Evolutionary conservation across 1,140 invertebrate species (phyloP).

Genomic region (Homarus americanus): DNA sequence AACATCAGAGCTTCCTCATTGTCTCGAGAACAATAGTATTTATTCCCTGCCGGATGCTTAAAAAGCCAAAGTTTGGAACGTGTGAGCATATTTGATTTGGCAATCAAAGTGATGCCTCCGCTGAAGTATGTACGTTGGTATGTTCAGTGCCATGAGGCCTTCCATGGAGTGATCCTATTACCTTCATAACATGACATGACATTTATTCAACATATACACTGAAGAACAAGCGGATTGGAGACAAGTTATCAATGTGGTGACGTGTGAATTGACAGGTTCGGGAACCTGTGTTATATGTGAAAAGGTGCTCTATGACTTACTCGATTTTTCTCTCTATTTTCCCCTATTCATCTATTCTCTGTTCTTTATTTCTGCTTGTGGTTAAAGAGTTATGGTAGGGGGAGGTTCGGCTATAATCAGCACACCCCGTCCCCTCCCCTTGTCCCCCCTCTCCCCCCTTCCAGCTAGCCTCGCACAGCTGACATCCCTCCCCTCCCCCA

Average conservation of each 20-base stretch:
- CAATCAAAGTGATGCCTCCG: too few species aligned
- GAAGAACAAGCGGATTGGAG: background rate
- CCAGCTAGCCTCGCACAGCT: conserved; percentile 20
- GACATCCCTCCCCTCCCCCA: background rate
- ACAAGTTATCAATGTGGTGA: background rate
- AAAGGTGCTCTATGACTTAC: background rate
- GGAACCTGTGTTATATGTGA: background rate
- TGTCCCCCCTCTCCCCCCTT: background rate
- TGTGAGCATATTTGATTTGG: too few species aligned
- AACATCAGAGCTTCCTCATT: background rate
- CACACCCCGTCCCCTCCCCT: background rate
- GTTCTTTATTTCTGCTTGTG: background rate
- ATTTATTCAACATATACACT: background rate
- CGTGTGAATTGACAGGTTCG: background rate
- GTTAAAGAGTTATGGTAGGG: background rate
- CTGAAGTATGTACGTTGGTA: background rate
- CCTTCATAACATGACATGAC: background rate
- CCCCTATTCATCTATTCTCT: background rate
- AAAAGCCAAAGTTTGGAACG: background rate
- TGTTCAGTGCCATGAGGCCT: background rate
- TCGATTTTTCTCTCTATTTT: background rate
- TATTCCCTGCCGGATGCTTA: background rate
- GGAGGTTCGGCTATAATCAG: background rate
- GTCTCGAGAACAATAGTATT: too few species aligned
- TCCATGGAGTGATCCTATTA: background rate